phyloP scores from a whole-genome alignment of 2,888 invertebrate species.

The Epirrita christyi region DNA sequence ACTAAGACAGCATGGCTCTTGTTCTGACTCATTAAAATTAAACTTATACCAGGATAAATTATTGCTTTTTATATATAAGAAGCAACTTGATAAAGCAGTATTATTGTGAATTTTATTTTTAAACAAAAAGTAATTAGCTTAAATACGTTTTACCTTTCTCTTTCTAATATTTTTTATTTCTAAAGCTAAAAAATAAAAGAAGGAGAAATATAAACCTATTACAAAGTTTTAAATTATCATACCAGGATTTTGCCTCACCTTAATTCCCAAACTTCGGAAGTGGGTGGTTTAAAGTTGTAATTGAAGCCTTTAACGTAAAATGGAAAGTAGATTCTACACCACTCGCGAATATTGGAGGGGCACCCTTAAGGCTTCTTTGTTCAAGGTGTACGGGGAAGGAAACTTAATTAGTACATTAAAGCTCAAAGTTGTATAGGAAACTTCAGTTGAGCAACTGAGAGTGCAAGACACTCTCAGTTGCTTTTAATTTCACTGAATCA shows the following conservation, averaged over 20 bases:
- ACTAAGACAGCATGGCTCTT: not conserved
- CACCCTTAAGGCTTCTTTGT: slow-evolving; percentile 26
- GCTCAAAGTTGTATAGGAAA: not conserved
- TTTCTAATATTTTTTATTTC: no score
- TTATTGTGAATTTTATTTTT: no score
- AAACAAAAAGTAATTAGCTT: no score
- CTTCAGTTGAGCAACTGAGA: not conserved
- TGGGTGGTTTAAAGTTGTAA: slow-evolving; percentile 33
- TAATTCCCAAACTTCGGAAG: slow-evolving; percentile 25
- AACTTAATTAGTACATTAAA: slow-evolving; percentile 19
- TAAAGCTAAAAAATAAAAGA: no score
- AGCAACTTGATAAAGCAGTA: no score
- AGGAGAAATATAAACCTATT: no score
- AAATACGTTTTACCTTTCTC: no score
- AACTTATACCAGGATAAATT: no score
- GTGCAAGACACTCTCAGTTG: no score
- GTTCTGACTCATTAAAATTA: no score
- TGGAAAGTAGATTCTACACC: slow-evolving; percentile 24
- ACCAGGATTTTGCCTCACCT: slow-evolving; percentile 8
- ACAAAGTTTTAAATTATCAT: not conserved
- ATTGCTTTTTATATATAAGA: no score
- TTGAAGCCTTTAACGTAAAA: slow-evolving; percentile 36
- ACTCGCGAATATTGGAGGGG: slow-evolving; percentile 23
- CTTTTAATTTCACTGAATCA: no score
- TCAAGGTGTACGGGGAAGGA: slow-evolving; percentile 12